These are phyloP conservation scores for Choreutis nemorana DNA, from an alignment of 2,888 invertebrate species.

Conservation along the genomic window DNA sequence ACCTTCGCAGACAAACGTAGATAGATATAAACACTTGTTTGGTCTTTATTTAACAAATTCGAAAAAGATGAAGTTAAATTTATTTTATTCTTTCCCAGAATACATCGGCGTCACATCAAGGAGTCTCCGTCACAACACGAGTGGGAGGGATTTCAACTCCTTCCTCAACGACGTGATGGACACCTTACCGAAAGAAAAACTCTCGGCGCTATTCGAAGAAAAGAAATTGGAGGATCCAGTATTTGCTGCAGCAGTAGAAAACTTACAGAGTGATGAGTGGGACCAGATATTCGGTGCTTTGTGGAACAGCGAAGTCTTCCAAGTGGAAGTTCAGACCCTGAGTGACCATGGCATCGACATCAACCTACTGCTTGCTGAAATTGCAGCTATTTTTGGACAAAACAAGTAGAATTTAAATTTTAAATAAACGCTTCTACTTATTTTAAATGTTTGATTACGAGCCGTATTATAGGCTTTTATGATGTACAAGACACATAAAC, in stretches of 20 bases:
- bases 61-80: too few relatives aligned
- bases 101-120: conserved; percentile 1
- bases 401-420: conserved; percentile 9
- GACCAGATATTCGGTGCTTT: conserved; percentile 23
- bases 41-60: too few relatives aligned
- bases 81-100: conserved; percentile 1
- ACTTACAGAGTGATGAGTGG: conserved; percentile 38
- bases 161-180: conserved; percentile 28
- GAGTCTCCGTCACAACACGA: conserved; percentile 17
- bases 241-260: conserved; percentile 34
- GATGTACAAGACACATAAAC: too few relatives aligned
- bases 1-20: not conserved
- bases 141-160: conserved; percentile 25
- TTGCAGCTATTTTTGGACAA: conserved; percentile 37
- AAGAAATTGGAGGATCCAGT: conserved; percentile 35
- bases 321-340: conserved; percentile 25
- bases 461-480: too few relatives aligned
- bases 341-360: conserved; percentile 32
- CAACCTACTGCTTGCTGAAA: conserved; percentile 19
- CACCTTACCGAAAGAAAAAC: conserved; percentile 29
- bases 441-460: too few relatives aligned
- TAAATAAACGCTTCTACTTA: not conserved
- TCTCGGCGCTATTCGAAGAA: conserved; percentile 33
- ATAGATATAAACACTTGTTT: too few relatives aligned
- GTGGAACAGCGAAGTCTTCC: conserved; percentile 31